Conservation (phyloP, 2,797 vertebrate species). For the Chloroceryle amazona region DNA sequence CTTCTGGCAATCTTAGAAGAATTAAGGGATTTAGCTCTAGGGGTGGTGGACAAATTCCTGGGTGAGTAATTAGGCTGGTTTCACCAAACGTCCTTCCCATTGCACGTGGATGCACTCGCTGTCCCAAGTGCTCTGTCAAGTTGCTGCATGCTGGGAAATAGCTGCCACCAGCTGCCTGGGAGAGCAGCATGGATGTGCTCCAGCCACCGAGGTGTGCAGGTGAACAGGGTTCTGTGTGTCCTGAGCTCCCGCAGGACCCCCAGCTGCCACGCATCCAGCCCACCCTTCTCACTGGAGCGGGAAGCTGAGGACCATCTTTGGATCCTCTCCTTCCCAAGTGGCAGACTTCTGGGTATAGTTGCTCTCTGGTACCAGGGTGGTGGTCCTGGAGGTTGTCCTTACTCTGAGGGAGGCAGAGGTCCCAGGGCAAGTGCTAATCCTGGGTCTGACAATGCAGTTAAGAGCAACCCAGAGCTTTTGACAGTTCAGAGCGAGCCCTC, state of each 20-base stretch:
- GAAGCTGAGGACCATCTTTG: not conserved
- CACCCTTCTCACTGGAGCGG: not conserved
- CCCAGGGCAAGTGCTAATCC: not conserved
- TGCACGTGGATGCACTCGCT: rapidly evolving
- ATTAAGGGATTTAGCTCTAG: not conserved
- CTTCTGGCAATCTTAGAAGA: not conserved
- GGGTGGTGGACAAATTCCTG: not conserved
- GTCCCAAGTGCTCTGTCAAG: not conserved
- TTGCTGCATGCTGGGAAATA: not conserved
- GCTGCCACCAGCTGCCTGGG: rapidly evolving
- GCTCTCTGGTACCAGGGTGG: not conserved
- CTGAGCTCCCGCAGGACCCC: not conserved
- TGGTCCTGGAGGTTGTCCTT: not conserved
- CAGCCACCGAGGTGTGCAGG: not conserved
- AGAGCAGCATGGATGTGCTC: not conserved
- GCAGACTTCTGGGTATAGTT: not conserved
- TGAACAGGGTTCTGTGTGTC: not conserved
- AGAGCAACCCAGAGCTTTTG: not conserved
- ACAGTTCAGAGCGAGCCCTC: not conserved
- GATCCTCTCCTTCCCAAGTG: not conserved
- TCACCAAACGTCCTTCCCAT: not conserved
- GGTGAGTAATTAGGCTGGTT: not conserved
- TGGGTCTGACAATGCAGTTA: not conserved
- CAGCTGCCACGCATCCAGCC: not conserved
- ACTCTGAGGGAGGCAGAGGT: not conserved